Evolutionary conservation across 2,888 invertebrate species (phyloP).

Genomic region (Ormyrus rosae): DNA sequence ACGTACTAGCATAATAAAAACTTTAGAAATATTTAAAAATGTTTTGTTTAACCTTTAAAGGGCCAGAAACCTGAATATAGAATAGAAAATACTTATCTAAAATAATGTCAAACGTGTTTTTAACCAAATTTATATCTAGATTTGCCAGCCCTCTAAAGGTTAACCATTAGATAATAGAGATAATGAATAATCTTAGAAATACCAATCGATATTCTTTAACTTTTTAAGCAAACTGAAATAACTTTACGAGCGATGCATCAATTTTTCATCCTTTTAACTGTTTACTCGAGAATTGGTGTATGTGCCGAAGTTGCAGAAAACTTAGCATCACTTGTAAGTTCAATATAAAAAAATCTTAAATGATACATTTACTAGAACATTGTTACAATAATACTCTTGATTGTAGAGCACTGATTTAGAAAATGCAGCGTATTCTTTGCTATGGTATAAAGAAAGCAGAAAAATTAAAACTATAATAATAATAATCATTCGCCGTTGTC

Average conservation of each 20-base stretch:
- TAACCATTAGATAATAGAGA: background rate
- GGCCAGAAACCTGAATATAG: too few relatives aligned
- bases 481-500: conserved; percentile 1
- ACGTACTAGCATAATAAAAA: too few relatives aligned
- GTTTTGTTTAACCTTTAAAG: too few relatives aligned
- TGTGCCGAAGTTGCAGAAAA: conserved; percentile 24
- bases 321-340: conserved; percentile 13
- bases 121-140: too few relatives aligned
- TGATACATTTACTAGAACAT: too few relatives aligned
- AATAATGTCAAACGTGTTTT: too few relatives aligned
- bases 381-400: background rate
- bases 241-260: background rate
- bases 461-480: background rate
- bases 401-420: background rate
- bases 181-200: background rate
- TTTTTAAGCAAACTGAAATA: background rate
- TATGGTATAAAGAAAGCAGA: background rate
- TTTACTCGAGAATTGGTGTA: background rate
- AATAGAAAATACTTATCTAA: too few relatives aligned
- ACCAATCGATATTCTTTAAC: background rate
- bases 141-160: too few relatives aligned
- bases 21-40: too few relatives aligned
- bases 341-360: background rate
- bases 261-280: background rate
- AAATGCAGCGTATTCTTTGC: background rate